Percentiles rank a stretch among this genome's conserved stretches.
Evolutionary conservation across 2,888 invertebrate species (phyloP).

Genomic region (Psococerastis gibbosa): DNA sequence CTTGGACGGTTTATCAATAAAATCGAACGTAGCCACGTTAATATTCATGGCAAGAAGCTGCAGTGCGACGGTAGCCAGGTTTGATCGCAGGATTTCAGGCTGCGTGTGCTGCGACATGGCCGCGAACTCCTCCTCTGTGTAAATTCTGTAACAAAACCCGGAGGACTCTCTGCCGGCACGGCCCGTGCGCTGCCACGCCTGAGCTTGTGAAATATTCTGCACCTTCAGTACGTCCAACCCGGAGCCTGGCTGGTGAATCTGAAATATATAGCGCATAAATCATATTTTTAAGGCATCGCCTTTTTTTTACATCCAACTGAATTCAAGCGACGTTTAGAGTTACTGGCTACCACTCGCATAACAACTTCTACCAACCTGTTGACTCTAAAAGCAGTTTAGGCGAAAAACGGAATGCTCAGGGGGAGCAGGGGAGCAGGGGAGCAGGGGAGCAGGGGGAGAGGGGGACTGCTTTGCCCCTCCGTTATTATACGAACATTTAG

Average conservation of each 20-base stretch:
- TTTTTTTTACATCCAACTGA: slow-evolving; percentile 9
- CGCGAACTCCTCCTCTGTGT: slow-evolving; percentile 58
- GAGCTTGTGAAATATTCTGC: slow-evolving; percentile 70
- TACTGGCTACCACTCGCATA: too few relatives aligned
- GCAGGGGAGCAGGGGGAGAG: too few relatives aligned
- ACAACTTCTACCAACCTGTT: too few relatives aligned
- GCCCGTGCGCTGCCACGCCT: slow-evolving; percentile 84
- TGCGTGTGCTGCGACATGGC: slow-evolving; percentile 46
- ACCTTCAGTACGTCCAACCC: slow-evolving; percentile 71
- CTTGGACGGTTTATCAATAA: slow-evolving; percentile 70
- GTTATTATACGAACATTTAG: too few relatives aligned
- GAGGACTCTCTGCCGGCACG: slow-evolving; percentile 75
- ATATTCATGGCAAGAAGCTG: slow-evolving; percentile 72
- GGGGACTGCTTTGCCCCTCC: too few relatives aligned
- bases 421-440: too few relatives aligned
- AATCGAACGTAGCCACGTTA: slow-evolving; percentile 65
- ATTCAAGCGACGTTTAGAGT: slow-evolving; percentile 1
- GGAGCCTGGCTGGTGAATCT: slow-evolving; percentile 58
- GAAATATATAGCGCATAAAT: slow-evolving; percentile 20
- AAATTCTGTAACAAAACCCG: slow-evolving; percentile 75
- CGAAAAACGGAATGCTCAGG: too few relatives aligned
- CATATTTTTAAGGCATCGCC: background rate
- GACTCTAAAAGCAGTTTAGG: too few relatives aligned
- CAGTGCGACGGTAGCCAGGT: slow-evolving; percentile 51
- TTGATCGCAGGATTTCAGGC: slow-evolving; percentile 73